phyloP scores from a whole-genome alignment of 2,113 vertebrate genomes.

The Bettongia penicillata region DNA sequence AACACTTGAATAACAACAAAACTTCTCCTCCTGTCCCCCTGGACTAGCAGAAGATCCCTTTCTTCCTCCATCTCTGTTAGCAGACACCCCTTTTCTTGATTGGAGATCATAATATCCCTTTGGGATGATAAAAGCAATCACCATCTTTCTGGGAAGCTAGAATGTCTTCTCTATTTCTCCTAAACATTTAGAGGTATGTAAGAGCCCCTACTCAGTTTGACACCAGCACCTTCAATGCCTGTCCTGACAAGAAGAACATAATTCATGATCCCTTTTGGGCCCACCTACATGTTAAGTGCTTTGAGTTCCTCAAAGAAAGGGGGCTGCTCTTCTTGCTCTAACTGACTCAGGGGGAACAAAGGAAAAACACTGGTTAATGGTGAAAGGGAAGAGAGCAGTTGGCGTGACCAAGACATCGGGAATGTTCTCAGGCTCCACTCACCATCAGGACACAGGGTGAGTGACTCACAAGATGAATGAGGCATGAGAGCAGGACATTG shows the following conservation, averaged over 20 bases:
- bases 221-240: neutral
- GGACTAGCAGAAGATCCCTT: neutral
- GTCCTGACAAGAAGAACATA: neutral
- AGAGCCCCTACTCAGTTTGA: neutral
- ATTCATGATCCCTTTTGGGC: neutral
- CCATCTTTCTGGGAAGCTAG: neutral
- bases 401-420: neutral
- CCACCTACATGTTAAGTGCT: neutral
- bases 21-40: neutral
- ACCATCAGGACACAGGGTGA: neutral
- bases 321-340: neutral
- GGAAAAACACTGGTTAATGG: neutral
- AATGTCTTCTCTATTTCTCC: neutral
- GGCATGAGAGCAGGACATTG: neutral
- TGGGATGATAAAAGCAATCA: neutral
- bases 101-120: neutral
- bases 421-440: neutral
- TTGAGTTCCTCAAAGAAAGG: neutral
- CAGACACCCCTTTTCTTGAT: neutral
- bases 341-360: neutral
- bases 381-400: neutral
- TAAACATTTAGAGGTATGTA: neutral
- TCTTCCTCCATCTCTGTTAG: neutral
- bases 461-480: conserved; percentile 3
- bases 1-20: neutral